A percentile compares a stretch with the other conserved stretches of the same genome.
phyloP scores from a whole-genome alignment of 1,140 invertebrate species.

The Papilio xuthus region DNA sequence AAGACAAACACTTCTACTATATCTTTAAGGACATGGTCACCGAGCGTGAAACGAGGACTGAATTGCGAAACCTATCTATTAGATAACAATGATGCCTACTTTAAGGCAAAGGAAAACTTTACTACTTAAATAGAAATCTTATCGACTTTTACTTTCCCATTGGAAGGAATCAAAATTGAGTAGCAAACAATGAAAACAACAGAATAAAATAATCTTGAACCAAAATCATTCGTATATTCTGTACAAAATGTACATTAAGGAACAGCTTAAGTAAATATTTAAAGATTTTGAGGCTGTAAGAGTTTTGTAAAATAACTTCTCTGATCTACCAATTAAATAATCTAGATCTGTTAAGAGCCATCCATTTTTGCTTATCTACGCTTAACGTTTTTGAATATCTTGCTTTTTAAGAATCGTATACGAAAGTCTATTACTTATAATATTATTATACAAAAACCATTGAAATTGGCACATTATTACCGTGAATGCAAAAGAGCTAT shows the following conservation, averaged over 20 bases:
- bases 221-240: no score
- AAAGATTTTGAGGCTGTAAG: no score
- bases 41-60: background rate
- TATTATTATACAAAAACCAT: no score
- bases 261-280: no score
- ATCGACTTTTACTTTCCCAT: conserved; percentile 30
- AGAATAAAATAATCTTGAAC: no score
- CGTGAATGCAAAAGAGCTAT: background rate
- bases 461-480: background rate
- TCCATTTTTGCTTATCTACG: background rate
- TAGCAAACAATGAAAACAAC: no score
- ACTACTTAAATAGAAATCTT: conserved; percentile 26
- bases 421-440: no score
- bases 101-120: conserved; percentile 25
- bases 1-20: background rate
- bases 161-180: background rate
- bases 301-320: no score
- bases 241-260: no score
- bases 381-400: background rate
- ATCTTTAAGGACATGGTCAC: background rate
- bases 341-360: no score
- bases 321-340: no score
- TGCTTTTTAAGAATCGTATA: background rate
- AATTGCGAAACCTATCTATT: conserved; percentile 27
- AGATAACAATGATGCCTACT: conserved; percentile 32